phyloP scores from a whole-genome alignment of 1,140 invertebrate genomes.

The Bombus haemorrhoidalis region DNA sequence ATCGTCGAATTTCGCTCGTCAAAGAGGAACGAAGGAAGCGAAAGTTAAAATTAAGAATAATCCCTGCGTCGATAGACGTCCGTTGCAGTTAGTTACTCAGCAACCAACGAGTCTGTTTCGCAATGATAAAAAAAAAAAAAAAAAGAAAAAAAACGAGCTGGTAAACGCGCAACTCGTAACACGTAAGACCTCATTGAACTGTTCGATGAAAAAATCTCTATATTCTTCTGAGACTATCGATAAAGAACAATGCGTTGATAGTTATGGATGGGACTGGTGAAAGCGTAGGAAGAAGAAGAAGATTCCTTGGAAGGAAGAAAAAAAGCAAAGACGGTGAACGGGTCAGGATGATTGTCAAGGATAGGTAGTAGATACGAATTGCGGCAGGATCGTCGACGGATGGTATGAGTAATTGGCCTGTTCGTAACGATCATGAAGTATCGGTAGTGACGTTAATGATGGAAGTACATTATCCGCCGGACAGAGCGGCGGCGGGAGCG shows the following conservation, averaged over 20 bases:
- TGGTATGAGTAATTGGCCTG: conserved; percentile 59
- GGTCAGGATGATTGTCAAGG: conserved; percentile 44
- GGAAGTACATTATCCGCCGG: conserved; percentile 34
- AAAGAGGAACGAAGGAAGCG: not conserved
- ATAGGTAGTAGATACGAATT: conserved; percentile 1
- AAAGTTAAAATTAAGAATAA: no score
- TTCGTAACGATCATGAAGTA: conserved; percentile 58
- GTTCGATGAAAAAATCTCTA: no score
- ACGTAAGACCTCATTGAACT: no score
- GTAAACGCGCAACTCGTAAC: no score
- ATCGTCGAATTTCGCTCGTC: not conserved
- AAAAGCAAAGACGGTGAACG: not conserved
- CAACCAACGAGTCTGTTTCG: no score
- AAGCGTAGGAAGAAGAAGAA: not conserved
- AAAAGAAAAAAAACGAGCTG: no score
- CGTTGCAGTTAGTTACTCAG: no score
- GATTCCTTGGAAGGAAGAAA: not conserved
- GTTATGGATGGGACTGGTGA: not conserved
- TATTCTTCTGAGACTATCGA: no score
- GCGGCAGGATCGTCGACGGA: not conserved
- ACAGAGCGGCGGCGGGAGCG: conserved; percentile 33
- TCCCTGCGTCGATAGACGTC: no score
- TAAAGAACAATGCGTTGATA: not conserved
- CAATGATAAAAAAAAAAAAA: no score
- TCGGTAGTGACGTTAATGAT: conserved; percentile 60